Evolutionary conservation across 2,888 invertebrate species (phyloP).

Genomic region (Machimus atricapillus): DNA sequence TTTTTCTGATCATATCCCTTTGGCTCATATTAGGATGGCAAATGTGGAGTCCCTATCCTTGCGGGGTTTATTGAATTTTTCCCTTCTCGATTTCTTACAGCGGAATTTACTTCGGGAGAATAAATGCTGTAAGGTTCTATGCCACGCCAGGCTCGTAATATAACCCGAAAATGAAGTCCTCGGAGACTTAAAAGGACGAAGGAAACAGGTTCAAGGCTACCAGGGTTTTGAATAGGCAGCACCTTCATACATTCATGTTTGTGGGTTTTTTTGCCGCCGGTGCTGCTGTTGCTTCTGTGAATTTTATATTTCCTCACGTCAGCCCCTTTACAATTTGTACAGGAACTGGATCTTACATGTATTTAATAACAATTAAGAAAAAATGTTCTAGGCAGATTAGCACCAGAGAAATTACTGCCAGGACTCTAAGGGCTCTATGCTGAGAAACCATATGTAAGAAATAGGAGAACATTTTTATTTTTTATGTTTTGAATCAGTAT

Average conservation of each 20-base stretch:
- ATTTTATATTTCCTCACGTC: not conserved
- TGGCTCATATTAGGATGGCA: not conserved
- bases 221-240: not conserved
- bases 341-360: not conserved
- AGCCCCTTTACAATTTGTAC: not conserved
- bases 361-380: not conserved
- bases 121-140: not conserved
- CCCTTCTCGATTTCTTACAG: constrained; percentile 19
- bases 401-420: not conserved
- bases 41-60: not conserved
- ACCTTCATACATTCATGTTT: not conserved
- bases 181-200: not conserved
- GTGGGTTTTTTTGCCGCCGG: not conserved
- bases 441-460: not conserved
- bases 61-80: constrained; percentile 28
- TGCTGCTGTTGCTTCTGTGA: not conserved
- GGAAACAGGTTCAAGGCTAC: not conserved
- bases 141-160: not conserved
- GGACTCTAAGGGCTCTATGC: not conserved
- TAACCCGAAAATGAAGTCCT: not conserved
- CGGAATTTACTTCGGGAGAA: constrained; percentile 10
- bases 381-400: not conserved
- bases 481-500: not conserved
- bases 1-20: not conserved
- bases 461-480: not conserved